Evolutionary conservation across 1,140 invertebrate genomes (phyloP).

Genomic region (Eriocheir sinensis): DNA sequence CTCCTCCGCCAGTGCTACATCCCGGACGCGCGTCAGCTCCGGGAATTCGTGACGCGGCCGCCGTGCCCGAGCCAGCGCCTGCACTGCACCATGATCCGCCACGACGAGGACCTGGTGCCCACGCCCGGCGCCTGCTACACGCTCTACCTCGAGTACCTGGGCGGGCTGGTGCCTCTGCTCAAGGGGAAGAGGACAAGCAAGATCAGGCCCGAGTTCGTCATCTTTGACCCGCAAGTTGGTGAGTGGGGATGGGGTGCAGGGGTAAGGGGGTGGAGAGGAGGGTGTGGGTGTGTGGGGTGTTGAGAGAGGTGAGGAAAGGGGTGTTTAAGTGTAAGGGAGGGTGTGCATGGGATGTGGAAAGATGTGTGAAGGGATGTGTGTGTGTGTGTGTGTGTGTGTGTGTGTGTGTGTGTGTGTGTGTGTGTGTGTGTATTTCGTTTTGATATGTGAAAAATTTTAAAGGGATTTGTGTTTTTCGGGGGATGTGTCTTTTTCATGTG

Average conservation of each 20-base stretch:
- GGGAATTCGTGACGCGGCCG: slow-evolving; percentile 96
- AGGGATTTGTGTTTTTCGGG: too few relatives aligned
- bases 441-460: too few relatives aligned
- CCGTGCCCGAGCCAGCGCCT: slow-evolving; percentile 91
- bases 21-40: slow-evolving; percentile 92
- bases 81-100: slow-evolving; percentile 98
- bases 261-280: neutral
- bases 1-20: slow-evolving; percentile 91
- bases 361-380: neutral
- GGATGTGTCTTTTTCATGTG: too few relatives aligned
- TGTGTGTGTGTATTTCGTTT: neutral
- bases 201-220: slow-evolving; percentile 98
- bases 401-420: neutral
- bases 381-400: slow-evolving; percentile 36
- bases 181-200: slow-evolving; percentile 98
- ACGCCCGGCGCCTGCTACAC: slow-evolving; percentile 93
- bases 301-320: neutral
- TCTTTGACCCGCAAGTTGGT: slow-evolving; percentile 96
- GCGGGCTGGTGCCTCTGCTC: slow-evolving; percentile 96
- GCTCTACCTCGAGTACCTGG: slow-evolving; percentile 97
- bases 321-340: neutral
- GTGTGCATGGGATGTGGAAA: neutral
- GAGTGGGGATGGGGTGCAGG: slow-evolving; percentile 71
- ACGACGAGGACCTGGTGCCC: slow-evolving; percentile 84
- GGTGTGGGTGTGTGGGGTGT: neutral